Conservation (phyloP, 2,888 invertebrate genomes). For the Halictus quadricinctus region DNA sequence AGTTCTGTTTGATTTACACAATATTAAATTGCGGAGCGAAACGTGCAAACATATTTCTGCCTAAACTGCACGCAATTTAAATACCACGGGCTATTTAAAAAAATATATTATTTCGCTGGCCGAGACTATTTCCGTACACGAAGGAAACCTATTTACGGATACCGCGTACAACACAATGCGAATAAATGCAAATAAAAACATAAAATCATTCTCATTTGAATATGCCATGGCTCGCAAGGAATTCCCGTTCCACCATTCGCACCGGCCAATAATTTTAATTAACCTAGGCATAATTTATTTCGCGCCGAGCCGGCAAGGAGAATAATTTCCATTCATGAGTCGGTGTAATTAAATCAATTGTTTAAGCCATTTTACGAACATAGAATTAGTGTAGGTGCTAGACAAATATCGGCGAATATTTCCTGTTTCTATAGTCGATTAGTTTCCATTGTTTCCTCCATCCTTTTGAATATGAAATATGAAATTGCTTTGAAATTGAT, state of each 20-base stretch:
- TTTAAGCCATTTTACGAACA: slow-evolving; percentile 3
- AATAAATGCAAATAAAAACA: slow-evolving; percentile 42
- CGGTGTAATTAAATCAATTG: slow-evolving; percentile 6
- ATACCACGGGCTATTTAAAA: slow-evolving; percentile 15
- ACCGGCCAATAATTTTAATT: slow-evolving; percentile 43
- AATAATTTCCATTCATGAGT: not conserved
- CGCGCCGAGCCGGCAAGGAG: not conserved
- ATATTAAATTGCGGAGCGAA: not conserved
- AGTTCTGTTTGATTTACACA: not conserved
- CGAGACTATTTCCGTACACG: not conserved
- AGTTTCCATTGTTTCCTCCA: not conserved
- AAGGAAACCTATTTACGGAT: not conserved
- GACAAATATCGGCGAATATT: not conserved
- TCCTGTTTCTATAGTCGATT: not conserved
- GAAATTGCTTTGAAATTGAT: not conserved
- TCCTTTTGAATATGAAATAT: not conserved
- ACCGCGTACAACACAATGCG: not conserved
- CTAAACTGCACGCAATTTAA: slow-evolving; percentile 17
- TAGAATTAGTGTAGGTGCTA: not conserved
- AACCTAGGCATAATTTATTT: slow-evolving; percentile 36
- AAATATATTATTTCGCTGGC: slow-evolving; percentile 6
- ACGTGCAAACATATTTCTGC: slow-evolving; percentile 13
- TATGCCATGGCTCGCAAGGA: slow-evolving; percentile 19
- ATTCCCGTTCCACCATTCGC: slow-evolving; percentile 16
- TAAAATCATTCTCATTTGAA: slow-evolving; percentile 37